phyloP scores from a whole-genome alignment of 2,113 vertebrate species.

The Clinocottus analis region DNA sequence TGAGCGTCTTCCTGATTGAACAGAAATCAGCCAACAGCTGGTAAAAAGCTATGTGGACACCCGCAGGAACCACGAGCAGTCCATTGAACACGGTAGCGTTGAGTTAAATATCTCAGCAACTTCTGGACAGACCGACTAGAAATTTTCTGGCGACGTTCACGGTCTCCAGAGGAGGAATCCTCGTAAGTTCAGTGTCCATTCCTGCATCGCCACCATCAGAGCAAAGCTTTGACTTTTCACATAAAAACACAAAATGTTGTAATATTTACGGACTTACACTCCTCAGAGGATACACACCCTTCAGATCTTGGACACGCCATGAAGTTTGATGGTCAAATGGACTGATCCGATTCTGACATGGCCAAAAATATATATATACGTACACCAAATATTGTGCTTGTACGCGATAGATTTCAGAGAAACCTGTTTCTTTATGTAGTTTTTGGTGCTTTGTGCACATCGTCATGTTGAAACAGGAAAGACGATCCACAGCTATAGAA shows the following conservation, averaged over 20 bases:
- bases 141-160: not conserved
- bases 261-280: not conserved
- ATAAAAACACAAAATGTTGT: too few species aligned
- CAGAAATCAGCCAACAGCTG: not conserved
- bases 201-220: not conserved
- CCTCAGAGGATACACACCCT: not conserved
- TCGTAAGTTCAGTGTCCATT: not conserved
- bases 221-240: not conserved
- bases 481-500: not conserved
- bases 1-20: not conserved
- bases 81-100: too few species aligned
- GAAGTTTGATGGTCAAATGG: not conserved
- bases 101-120: not conserved
- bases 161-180: not conserved
- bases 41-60: not conserved
- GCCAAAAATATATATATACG: not conserved
- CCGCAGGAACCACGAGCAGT: not conserved
- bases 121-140: not conserved
- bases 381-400: not conserved
- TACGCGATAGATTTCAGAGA: not conserved
- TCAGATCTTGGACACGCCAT: not conserved
- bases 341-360: not conserved
- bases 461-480: not conserved
- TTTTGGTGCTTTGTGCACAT: not conserved
- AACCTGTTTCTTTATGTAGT: not conserved